Base-by-base conservation (phyloP, 2,797 vertebrate species). In the Dromococcyx pavoninus region DNA sequence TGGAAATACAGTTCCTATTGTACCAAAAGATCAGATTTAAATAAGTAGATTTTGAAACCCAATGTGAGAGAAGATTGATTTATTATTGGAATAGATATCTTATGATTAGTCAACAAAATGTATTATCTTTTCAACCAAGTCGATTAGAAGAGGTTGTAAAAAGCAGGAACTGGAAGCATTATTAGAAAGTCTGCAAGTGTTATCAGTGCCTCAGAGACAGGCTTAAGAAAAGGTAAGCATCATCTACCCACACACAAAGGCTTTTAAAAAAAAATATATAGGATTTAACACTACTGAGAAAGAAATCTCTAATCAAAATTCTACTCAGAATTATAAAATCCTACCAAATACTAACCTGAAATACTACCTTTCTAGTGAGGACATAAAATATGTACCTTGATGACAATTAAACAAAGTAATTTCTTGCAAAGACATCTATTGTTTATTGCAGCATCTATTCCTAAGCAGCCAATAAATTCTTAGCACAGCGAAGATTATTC, bases 81-180 rank as follows among this genome's bases (percentile, higher is more conserved):
- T 51, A 71, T 82, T 82, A 64, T 79, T 88, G 62, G 56, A 83
- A 89, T 11, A 92, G 6, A 11, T 69, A 64, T 28, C 17, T 48
- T 87, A 81, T 15, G 46, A 82, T 89, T 84, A 92, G 46, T 58
- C 69, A 89, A 46, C 46, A 86, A 91, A 88, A 69, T 25, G 35
- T 41, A 65, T 75, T 71, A 72, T 78, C 50, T 91, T 93, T 86
- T 76, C 7, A 74, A 95, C 93, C 43, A 83, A 92, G 58, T 89
- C 14, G 57, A 16, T 91, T 22, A 58, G 46, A 71, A 79, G 14
- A 53, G 18, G 22, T 53, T 87, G 19, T 74, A 89, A 91, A 73
- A 70, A 86, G 41, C 35, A 91, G 58, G 57, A 88, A 89, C 35
- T 50, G 21, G 35, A 93, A 82, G 33, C 35, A 50, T 66, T 74